phyloP scores from a whole-genome alignment of 2,113 vertebrate species.

The Ictalurus furcatus region DNA sequence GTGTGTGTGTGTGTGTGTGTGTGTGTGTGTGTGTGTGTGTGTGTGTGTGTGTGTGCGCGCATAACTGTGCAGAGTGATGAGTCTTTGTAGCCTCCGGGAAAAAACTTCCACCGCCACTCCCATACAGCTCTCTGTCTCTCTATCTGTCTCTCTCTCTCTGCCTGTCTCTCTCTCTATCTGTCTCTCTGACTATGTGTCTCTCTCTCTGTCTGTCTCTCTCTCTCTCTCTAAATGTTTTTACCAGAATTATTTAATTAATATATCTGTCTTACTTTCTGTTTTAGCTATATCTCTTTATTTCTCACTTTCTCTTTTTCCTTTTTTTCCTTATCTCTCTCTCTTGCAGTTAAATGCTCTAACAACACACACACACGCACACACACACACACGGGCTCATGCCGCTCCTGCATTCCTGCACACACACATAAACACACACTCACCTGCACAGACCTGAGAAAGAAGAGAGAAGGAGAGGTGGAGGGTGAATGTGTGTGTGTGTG shows the following conservation, averaged over 20 bases:
- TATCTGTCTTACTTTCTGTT: neutral
- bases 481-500: neutral
- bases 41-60: neutral
- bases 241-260: neutral
- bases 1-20: slow-evolving; percentile 30
- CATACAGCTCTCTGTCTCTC: neutral
- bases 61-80: slow-evolving; percentile 10
- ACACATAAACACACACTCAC: slow-evolving; percentile 24
- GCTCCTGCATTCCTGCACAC: slow-evolving; percentile 9
- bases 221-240: neutral
- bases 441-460: slow-evolving; percentile 29
- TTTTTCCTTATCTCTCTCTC: neutral
- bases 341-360: neutral
- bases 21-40: slow-evolving; percentile 30
- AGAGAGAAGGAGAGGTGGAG: neutral
- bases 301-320: neutral
- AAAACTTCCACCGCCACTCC: slow-evolving; percentile 46
- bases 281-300: neutral
- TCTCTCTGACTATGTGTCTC: neutral
- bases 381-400: neutral
- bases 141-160: neutral
- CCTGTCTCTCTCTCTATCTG: neutral
- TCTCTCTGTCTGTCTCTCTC: neutral
- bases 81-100: slow-evolving; percentile 52
- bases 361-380: neutral